Percentiles rank a stretch among this genome's conserved stretches.
Conservation (phyloP, 2,113 vertebrate species). For the Chloropsis hardwickii region DNA sequence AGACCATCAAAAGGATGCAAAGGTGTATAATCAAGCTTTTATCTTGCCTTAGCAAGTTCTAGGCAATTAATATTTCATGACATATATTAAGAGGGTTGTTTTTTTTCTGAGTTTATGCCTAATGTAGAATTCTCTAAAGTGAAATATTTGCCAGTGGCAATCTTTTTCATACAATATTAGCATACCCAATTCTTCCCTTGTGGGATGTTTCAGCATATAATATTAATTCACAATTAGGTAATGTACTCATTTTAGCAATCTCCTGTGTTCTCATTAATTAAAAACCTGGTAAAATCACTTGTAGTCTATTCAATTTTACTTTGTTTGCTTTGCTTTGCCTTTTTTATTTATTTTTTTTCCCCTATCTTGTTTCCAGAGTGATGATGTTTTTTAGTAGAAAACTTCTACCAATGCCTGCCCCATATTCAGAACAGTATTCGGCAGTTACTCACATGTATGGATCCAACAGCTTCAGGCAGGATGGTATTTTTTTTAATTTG, state of each 20-base stretch:
- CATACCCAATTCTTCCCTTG: slow-evolving; percentile 67
- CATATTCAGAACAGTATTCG: not conserved
- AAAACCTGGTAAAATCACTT: slow-evolving; percentile 49
- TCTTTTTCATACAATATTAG: slow-evolving; percentile 68
- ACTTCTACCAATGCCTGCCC: not conserved
- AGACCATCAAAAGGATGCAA: slow-evolving; percentile 27
- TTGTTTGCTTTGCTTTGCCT: slow-evolving; percentile 20
- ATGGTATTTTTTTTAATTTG: not conserved
- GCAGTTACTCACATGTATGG: not conserved
- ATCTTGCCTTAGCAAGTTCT: slow-evolving; percentile 37
- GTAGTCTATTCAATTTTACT: slow-evolving; percentile 10
- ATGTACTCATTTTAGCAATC: slow-evolving; percentile 63
- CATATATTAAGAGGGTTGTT: not conserved
- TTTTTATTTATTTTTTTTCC: not conserved
- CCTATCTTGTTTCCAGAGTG: not conserved
- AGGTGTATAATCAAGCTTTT: slow-evolving; percentile 49
- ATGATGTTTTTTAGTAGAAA: not conserved
- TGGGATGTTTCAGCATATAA: slow-evolving; percentile 64
- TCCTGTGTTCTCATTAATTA: slow-evolving; percentile 71
- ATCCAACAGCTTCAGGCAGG: not conserved
- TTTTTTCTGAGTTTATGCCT: slow-evolving; percentile 52
- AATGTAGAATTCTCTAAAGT: slow-evolving; percentile 51
- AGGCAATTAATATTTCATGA: slow-evolving; percentile 62
- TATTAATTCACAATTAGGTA: slow-evolving; percentile 70
- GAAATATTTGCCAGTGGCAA: slow-evolving; percentile 66